Evolutionary conservation across 2,113 vertebrate genomes (phyloP).

Genomic region (Gymnocephalus cernua): DNA sequence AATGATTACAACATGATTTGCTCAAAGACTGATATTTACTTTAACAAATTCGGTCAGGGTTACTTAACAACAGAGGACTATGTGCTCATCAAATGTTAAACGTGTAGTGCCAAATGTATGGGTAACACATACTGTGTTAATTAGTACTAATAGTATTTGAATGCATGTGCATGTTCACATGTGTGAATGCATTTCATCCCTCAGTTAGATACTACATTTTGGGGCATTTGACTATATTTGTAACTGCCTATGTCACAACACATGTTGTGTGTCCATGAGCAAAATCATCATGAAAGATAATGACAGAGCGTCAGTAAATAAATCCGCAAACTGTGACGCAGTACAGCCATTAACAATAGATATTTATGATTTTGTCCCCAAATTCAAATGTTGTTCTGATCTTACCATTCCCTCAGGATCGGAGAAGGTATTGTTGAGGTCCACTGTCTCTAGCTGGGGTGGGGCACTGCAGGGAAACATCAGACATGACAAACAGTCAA

Average conservation of each 20-base stretch:
- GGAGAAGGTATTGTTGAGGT: constrained; percentile 90
- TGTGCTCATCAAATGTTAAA: neutral
- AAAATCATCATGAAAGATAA: neutral
- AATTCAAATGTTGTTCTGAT: neutral
- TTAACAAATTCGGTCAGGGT: neutral
- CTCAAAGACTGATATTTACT: neutral
- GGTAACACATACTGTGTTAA: neutral
- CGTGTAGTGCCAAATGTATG: neutral
- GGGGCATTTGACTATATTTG: neutral
- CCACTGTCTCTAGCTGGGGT: constrained; percentile 92
- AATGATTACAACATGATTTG: neutral
- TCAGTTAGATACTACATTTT: neutral
- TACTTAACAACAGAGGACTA: neutral
- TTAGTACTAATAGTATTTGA: neutral
- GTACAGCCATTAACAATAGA: neutral
- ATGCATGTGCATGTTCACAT: neutral
- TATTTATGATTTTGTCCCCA: no score
- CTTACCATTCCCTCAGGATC: constrained; percentile 93
- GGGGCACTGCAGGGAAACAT: constrained; percentile 82
- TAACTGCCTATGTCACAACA: neutral
- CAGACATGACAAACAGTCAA: neutral
- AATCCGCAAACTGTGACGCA: neutral
- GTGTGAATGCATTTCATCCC: neutral
- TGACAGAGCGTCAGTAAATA: neutral
- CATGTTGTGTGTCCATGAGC: neutral